phyloP scores from a whole-genome alignment of 2,888 invertebrate species.

The Cynaeus angustus region DNA sequence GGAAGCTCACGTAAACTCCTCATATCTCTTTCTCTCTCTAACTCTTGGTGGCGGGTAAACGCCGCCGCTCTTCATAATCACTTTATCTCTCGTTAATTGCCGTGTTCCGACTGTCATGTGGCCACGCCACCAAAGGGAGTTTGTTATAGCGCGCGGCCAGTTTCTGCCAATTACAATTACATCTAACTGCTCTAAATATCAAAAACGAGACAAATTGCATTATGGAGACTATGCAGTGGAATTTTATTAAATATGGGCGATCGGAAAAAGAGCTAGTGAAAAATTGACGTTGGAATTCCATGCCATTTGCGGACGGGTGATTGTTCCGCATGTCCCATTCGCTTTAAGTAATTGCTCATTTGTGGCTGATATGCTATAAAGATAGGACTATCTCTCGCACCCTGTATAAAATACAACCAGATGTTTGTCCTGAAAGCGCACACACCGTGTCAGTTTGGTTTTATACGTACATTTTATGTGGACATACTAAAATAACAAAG shows the following conservation, averaged over 20 bases:
- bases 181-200: conserved; percentile 43
- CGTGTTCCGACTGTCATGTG: conserved; percentile 61
- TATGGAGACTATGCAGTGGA: conserved; percentile 21
- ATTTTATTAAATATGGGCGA: conserved; percentile 31
- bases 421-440: conserved; percentile 18
- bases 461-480: too few relatives aligned
- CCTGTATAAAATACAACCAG: conserved; percentile 44
- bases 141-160: conserved; percentile 55
- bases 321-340: conserved; percentile 58
- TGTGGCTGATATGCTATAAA: conserved; percentile 63
- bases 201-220: conserved; percentile 44
- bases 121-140: conserved; percentile 52
- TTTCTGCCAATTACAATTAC: conserved; percentile 61
- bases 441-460: not conserved
- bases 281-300: not conserved
- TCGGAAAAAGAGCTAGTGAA: conserved; percentile 3
- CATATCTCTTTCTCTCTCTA: conserved; percentile 12
- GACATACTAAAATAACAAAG: too few relatives aligned
- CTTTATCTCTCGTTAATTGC: conserved; percentile 66
- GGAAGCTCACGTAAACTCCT: conserved; percentile 28
- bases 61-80: conserved; percentile 61
- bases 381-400: conserved; percentile 54
- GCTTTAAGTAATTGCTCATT: conserved; percentile 66
- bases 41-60: conserved; percentile 10
- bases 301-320: conserved; percentile 47